Evolutionary conservation across 2,113 vertebrate genomes (phyloP).

Genomic region (Oncorhynchus mykiss): DNA sequence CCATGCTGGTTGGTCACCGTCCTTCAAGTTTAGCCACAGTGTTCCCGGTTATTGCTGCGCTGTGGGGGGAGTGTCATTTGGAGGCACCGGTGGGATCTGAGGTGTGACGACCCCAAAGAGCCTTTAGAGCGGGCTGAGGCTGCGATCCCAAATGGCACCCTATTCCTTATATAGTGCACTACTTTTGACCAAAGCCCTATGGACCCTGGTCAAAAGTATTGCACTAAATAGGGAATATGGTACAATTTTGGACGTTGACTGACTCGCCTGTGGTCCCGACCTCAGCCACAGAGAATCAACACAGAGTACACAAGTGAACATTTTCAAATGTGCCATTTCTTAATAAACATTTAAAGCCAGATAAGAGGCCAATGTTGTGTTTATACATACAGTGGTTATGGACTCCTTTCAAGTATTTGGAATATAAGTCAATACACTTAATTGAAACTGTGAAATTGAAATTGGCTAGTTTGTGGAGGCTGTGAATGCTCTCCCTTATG

Average conservation of each 20-base stretch:
- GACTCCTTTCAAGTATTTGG: constrained; percentile 10
- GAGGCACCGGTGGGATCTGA: constrained; percentile 1
- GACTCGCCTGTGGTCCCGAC: constrained; percentile 1
- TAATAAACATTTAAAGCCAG: constrained; percentile 3
- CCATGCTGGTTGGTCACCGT: constrained; percentile 12
- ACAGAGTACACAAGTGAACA: neutral
- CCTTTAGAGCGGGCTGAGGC: neutral
- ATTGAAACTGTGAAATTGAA: constrained; percentile 1
- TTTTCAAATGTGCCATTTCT: neutral
- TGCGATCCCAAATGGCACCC: too few relatives aligned
- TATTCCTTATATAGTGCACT: too few relatives aligned
- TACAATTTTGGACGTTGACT: too few relatives aligned
- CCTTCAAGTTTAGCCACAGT: neutral
- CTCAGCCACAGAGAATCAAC: neutral
- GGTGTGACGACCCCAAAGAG: neutral
- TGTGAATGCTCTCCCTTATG: neutral
- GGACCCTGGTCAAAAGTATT: too few relatives aligned
- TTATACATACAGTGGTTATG: constrained; percentile 4
- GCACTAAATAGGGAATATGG: too few relatives aligned
- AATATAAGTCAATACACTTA: constrained; percentile 16
- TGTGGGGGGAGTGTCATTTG: too few relatives aligned
- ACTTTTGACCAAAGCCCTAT: too few relatives aligned
- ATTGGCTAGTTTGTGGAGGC: neutral
- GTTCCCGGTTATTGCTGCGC: neutral
- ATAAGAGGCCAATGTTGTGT: neutral